These are phyloP conservation scores for Toxonevra muliebris DNA, from an alignment of 2,888 invertebrate species.

Conservation along the genomic window DNA sequence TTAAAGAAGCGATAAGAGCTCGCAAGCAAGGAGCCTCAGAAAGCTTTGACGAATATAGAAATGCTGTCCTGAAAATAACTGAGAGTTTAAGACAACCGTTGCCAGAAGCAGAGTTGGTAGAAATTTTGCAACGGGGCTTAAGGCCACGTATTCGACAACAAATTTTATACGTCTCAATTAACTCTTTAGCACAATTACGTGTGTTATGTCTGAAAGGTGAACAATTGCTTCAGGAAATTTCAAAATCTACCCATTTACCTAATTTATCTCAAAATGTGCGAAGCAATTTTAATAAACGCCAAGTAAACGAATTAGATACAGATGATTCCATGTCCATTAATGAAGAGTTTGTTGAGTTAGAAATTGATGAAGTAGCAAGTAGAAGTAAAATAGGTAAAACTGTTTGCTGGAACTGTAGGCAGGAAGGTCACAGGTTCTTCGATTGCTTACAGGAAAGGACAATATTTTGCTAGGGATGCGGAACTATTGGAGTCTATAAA, in stretches of 20 bases:
- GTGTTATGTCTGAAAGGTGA: constrained; percentile 30
- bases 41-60: constrained; percentile 25
- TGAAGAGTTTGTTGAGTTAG: background rate
- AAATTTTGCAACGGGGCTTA: constrained; percentile 29
- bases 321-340: background rate
- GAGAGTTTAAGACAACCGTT: constrained; percentile 19
- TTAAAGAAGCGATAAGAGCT: constrained; percentile 14
- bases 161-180: constrained; percentile 25
- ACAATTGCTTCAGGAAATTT: constrained; percentile 24
- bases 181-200: constrained; percentile 29
- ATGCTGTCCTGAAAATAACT: constrained; percentile 26
- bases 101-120: constrained; percentile 24
- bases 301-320: constrained; percentile 15
- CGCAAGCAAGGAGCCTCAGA: constrained; percentile 15
- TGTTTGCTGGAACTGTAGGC: constrained; percentile 23
- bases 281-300: background rate
- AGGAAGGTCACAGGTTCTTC: constrained; percentile 24
- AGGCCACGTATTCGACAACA: constrained; percentile 24
- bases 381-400: background rate
- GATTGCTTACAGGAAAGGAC: constrained; percentile 23
- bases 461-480: constrained; percentile 28
- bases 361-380: constrained; percentile 1
- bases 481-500: constrained; percentile 19
- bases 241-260: background rate
- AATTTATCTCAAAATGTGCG: background rate